Base-by-base conservation (phyloP, 2,113 vertebrate species). In the Coryphaenoides rupestris region DNA sequence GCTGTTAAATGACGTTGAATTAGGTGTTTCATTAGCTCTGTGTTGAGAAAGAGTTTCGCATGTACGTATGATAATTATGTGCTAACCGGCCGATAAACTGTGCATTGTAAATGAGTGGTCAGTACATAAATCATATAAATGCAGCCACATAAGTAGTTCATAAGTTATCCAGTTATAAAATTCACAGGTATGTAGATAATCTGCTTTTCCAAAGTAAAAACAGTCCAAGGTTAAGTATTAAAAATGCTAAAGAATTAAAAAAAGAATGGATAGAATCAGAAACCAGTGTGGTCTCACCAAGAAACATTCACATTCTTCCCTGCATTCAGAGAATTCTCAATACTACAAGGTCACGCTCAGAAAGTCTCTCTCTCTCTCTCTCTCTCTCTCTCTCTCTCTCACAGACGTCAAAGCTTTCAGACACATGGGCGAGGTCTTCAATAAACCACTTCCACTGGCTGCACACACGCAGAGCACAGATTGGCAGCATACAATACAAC, bases 51-150 rank as follows among this genome's bases (percentile, higher is more conserved):
- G 16, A 14, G 15, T 21, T n/a, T n/a, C n/a, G n/a, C n/a, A n/a
- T 10, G 9, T n/a, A 5, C 19, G 28, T 28, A 65, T 4, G 46
- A 23, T 56, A 67, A 12, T 7, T 26, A 33, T 14, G n/a, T n/a
- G 57, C 52, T 66, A 54, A 62, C 55, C 40, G 58, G 46, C 65
- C 65, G 22, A 28, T 49, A 21, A 15, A 47, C 19, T 14, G 52
- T 22, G 54, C 57, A 21, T 14, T 26, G 60, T 68, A 75, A 55
- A 72, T 80, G 68, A 70, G 68, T 64, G 58, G 69, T 74, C 69
- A 60, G 74, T 49, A 49, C 54, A 52, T 46, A 15, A 54, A 17
- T 65, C 33, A 62, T 66, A 55, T 65, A 46, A 69, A 55, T 70
- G 33, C 1, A 24, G 24, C 64, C 61, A 63, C 64, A 62, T 78